Evolutionary conservation across 2,888 invertebrate species (phyloP).

Genomic region (Phortica okadai): DNA sequence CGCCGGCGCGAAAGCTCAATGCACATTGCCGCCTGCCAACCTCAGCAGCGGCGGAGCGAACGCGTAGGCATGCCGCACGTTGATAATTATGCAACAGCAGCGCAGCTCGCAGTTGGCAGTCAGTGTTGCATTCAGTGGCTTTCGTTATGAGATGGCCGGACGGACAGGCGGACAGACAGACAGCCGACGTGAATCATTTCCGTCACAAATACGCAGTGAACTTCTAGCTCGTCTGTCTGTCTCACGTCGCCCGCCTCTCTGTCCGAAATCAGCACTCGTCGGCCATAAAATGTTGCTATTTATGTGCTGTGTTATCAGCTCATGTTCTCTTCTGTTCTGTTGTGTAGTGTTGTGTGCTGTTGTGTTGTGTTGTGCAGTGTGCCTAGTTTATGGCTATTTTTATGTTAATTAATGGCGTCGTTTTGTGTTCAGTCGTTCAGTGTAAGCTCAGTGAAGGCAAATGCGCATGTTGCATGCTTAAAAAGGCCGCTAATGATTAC

Average conservation of each 20-base stretch:
- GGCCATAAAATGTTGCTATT: neutral
- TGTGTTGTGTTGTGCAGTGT: slow-evolving; percentile 5
- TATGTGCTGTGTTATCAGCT: neutral
- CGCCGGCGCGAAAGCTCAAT: no score
- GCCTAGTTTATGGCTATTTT: slow-evolving; percentile 53
- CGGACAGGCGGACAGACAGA: neutral
- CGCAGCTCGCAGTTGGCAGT: neutral
- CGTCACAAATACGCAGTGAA: slow-evolving; percentile 39
- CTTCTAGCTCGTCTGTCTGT: neutral
- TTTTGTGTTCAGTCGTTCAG: slow-evolving; percentile 21
- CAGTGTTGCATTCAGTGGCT: neutral
- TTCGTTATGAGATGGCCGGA: neutral
- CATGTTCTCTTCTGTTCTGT: slow-evolving; percentile 11
- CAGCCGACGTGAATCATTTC: slow-evolving; percentile 34
- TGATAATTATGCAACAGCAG: slow-evolving; percentile 14
- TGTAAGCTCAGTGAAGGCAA: neutral
- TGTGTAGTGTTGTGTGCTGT: neutral
- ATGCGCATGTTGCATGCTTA: neutral
- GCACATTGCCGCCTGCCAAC: no score
- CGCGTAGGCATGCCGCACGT: neutral
- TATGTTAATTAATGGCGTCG: slow-evolving; percentile 62
- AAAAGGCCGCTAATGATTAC: neutral
- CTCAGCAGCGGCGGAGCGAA: no score
- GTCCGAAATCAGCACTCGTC: neutral
- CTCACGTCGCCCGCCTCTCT: no score